A percentile compares a stretch with the other conserved stretches of the same genome.
Conservation (phyloP, 2,113 vertebrate genomes). For the Natator depressus region DNA sequence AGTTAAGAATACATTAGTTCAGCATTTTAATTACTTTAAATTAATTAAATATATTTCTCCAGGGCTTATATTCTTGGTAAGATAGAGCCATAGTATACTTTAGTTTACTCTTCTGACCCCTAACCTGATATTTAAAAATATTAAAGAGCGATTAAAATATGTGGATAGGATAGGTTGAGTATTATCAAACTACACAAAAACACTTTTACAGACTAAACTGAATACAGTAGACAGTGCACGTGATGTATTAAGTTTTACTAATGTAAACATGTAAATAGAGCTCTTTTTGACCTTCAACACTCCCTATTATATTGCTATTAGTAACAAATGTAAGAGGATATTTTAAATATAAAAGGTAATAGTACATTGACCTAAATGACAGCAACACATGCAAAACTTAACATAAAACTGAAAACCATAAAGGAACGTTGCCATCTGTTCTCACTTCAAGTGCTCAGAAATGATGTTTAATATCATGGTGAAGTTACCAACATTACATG, state of each 20-base stretch:
- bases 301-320: not conserved
- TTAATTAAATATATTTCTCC: not conserved
- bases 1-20: not conserved
- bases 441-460: not conserved
- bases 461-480: not conserved
- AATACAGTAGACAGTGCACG: not conserved
- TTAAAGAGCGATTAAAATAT: not conserved
- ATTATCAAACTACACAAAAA: not conserved
- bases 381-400: not conserved
- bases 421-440: not conserved
- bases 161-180: not conserved
- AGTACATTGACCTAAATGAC: not conserved
- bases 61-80: not conserved
- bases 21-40: not conserved
- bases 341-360: not conserved
- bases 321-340: not conserved
- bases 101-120: not conserved
- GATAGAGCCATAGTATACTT: not conserved
- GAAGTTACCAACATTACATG: not conserved
- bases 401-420: not conserved
- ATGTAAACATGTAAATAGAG: not conserved
- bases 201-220: not conserved
- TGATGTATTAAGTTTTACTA: not conserved
- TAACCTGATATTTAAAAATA: not conserved
- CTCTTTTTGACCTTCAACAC: not conserved